Percentiles rank a stretch among this genome's conserved stretches.
phyloP scores from a whole-genome alignment of 2,113 vertebrate species.

The Clarias macrocephalus region DNA sequence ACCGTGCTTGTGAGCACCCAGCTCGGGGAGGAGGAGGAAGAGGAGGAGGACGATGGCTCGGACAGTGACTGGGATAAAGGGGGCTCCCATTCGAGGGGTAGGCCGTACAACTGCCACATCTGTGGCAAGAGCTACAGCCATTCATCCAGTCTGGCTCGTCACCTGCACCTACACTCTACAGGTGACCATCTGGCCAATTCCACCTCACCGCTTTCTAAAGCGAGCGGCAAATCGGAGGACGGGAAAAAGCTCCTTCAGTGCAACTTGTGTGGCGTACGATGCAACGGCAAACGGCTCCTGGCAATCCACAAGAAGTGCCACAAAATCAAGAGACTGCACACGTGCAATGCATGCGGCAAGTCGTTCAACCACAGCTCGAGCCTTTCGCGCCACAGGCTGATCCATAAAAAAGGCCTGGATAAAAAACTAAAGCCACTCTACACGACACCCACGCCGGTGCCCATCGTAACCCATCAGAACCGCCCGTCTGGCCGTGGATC shows the following conservation, averaged over 20 bases:
- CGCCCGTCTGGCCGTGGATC: conserved; percentile 49
- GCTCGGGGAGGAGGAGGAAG: conserved; percentile 40
- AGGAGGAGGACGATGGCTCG: conserved; percentile 48
- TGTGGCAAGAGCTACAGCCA: conserved; percentile 79
- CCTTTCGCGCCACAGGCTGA: conserved; percentile 75
- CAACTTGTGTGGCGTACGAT: conserved; percentile 51
- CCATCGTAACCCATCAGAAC: conserved; percentile 47
- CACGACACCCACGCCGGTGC: conserved; percentile 47
- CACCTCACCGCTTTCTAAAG: conserved; percentile 35
- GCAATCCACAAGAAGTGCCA: conserved; percentile 58
- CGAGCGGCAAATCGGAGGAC: conserved; percentile 23
- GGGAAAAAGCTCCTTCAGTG: conserved; percentile 51
- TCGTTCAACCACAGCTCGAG: conserved; percentile 79
- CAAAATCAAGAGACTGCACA: conserved; percentile 58
- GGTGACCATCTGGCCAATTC: conserved; percentile 29
- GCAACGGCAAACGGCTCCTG: conserved; percentile 54
- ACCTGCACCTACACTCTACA: conserved; percentile 54
- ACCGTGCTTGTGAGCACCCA: conserved; percentile 65
- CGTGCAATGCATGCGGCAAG: conserved; percentile 75
- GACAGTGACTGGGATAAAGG: conserved; percentile 61
- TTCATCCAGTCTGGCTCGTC: conserved; percentile 76
- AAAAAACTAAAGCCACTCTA: conserved; percentile 48
- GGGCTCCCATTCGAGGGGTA: conserved; percentile 58
- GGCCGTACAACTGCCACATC: conserved; percentile 71
- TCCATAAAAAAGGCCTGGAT: conserved; percentile 73